Evolutionary conservation across 2,797 vertebrate species (phyloP), one percentile per base, ranked within the genome.

Genomic region (Alectoris magna): DNA sequence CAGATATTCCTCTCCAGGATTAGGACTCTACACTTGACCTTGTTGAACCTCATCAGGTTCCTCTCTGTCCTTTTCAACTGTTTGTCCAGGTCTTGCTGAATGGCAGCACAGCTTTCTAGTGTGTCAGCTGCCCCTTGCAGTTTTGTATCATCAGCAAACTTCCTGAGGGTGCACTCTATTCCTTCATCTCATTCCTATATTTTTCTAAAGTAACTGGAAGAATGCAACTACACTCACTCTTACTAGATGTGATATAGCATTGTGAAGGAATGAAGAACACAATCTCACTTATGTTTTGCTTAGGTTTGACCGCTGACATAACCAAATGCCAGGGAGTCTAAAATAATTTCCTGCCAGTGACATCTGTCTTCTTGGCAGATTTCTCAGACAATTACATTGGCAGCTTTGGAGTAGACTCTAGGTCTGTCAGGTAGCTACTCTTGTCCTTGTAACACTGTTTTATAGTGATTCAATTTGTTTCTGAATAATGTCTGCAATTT

Each of bases 391-490:
- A 68, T 87, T 91, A 38, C 43, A 39, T 56, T 87, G 75, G 34
- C 90, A 93, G 87, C 43, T 92, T 86, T 93, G 56, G 38, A 80
- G 27, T 85, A 93, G 78, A 78, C 74, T 91, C 60, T 81, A 80
- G 69, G 63, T 94, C 78, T 95, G 69, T 70, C 84, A 60, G 82
- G 43, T 76, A 90, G 55, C 48, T 76, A 68, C 53, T 24, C 63
- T 91, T 94, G 92, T 91, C 78, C 81, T 95, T 91, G 58, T 34
- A 89, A 67, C 0, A 3, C 51, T 75, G 75, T 91, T 92, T 84
- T 74, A 48, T 87, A 88, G 87, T 91, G 87, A 95, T 96, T 96
- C 85, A 91, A 87, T 95, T 97, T 95, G 76, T 88, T 95, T 95
- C 88, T 96, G 85, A 95, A 93, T 93, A 93, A 94, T 94, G 63